Evolutionary conservation across 2,888 invertebrate species (phyloP).

Genomic region (Ectemnius cavifrons): DNA sequence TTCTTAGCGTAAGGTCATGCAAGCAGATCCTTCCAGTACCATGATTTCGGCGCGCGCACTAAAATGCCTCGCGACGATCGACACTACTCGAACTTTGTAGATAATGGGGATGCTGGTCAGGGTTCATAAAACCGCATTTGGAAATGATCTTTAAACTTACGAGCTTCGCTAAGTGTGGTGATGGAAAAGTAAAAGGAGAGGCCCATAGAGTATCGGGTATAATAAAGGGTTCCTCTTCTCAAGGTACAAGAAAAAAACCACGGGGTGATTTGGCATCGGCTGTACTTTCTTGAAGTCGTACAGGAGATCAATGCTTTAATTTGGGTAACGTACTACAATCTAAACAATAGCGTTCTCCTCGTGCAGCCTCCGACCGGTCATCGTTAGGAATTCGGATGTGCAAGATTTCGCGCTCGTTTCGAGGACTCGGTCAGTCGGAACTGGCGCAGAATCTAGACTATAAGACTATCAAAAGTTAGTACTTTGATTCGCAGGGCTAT

Average conservation of each 20-base stretch:
- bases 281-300: slow-evolving; percentile 72
- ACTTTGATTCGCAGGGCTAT: neutral
- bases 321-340: slow-evolving; percentile 68
- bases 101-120: too few species aligned
- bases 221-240: slow-evolving; percentile 21
- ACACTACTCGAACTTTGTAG: too few species aligned
- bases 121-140: too few species aligned
- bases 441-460: slow-evolving; percentile 38
- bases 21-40: neutral
- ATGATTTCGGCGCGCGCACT: slow-evolving; percentile 23
- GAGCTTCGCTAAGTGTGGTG: too few species aligned
- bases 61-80: too few species aligned
- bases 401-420: slow-evolving; percentile 52
- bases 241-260: slow-evolving; percentile 42
- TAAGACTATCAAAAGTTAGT: neutral
- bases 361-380: slow-evolving; percentile 41
- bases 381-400: neutral
- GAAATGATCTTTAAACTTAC: too few species aligned
- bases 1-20: too few species aligned
- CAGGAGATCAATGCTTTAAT: slow-evolving; percentile 75
- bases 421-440: slow-evolving; percentile 43
- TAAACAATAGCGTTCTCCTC: slow-evolving; percentile 52
- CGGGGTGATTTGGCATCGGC: slow-evolving; percentile 74
- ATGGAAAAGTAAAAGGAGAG: slow-evolving; percentile 1
- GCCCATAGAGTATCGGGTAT: slow-evolving; percentile 13